Percentiles rank a stretch among this genome's conserved stretches.
These are phyloP conservation scores for Melanostigma gelatinosum DNA, from an alignment of 2,113 vertebrate genomes.

Conservation along the genomic window DNA sequence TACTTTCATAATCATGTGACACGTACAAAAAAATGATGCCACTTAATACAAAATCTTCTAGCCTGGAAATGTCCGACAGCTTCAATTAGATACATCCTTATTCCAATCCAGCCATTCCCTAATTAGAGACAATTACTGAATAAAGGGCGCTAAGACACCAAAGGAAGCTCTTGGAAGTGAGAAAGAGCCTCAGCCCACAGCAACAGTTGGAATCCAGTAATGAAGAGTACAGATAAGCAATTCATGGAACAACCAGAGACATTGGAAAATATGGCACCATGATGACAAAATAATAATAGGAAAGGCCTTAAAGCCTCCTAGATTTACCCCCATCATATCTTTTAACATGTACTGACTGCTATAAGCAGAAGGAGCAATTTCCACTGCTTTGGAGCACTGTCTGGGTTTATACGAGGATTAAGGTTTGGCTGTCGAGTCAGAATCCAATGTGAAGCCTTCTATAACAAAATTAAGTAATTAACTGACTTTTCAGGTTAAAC, in stretches of 20 bases:
- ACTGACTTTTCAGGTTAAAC: constrained; percentile 70
- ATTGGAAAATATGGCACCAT: constrained; percentile 70
- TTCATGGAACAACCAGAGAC: constrained; percentile 63
- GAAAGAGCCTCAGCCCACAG: constrained; percentile 37
- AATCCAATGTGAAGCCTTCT: constrained; percentile 68
- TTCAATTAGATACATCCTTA: constrained; percentile 43
- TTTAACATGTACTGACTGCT: constrained; percentile 67
- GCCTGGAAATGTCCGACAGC: constrained; percentile 6
- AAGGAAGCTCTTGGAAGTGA: constrained; percentile 48
- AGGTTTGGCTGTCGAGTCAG: constrained; percentile 59
- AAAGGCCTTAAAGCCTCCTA: constrained; percentile 64
- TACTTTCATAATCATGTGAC: background rate
- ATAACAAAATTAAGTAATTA: constrained; percentile 82
- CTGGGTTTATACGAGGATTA: constrained; percentile 73
- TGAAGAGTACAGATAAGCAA: constrained; percentile 55
- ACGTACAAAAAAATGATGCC: background rate
- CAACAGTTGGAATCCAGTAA: constrained; percentile 40
- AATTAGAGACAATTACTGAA: constrained; percentile 62
- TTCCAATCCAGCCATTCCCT: constrained; percentile 33
- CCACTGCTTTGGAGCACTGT: constrained; percentile 61
- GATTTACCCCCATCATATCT: constrained; percentile 66
- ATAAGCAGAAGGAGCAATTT: constrained; percentile 63
- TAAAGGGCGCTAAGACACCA: constrained; percentile 39
- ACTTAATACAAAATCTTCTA: background rate
- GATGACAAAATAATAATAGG: constrained; percentile 79